A percentile compares a stretch with the other conserved stretches of the same genome.
Conservation (phyloP, 2,888 invertebrate genomes). For the Pinctada fucata region DNA sequence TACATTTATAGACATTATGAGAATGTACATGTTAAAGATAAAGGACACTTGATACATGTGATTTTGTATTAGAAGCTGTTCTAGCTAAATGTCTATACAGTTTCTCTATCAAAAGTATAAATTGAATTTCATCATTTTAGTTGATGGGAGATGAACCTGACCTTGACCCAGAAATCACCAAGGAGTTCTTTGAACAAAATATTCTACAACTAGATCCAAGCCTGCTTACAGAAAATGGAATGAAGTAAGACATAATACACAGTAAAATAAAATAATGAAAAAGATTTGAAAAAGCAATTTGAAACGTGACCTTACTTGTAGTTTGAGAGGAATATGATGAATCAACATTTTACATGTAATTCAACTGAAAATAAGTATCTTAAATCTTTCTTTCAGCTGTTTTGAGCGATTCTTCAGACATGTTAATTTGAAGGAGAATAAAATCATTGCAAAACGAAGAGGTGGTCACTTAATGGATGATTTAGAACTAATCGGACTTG, state of each 20-base stretch:
- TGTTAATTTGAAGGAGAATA: slow-evolving; percentile 96
- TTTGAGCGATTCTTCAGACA: slow-evolving; percentile 93
- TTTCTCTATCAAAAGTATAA: too few relatives aligned
- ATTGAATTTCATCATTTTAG: slow-evolving; percentile 44
- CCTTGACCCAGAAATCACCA: slow-evolving; percentile 95
- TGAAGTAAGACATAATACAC: slow-evolving; percentile 83
- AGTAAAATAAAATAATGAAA: not conserved
- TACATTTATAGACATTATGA: too few relatives aligned
- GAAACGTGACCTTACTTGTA: too few relatives aligned
- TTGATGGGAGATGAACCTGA: slow-evolving; percentile 90
- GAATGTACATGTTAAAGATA: too few relatives aligned
- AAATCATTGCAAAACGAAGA: slow-evolving; percentile 90
- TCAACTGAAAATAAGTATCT: not conserved
- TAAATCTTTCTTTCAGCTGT: slow-evolving; percentile 68
- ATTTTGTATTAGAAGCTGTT: too few relatives aligned
- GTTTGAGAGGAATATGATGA: too few relatives aligned
- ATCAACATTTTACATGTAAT: not conserved
- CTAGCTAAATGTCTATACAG: too few relatives aligned
- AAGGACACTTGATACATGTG: too few relatives aligned
- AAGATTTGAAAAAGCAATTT: too few relatives aligned
- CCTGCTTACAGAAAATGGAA: slow-evolving; percentile 94
- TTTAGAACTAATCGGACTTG: slow-evolving; percentile 95
- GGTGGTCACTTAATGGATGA: slow-evolving; percentile 89
- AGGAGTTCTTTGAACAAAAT: slow-evolving; percentile 96
- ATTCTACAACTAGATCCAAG: slow-evolving; percentile 94